phyloP scores from a whole-genome alignment of 35 echinoderm and acorn worm genomes.

The Ophioderma brevispina region DNA sequence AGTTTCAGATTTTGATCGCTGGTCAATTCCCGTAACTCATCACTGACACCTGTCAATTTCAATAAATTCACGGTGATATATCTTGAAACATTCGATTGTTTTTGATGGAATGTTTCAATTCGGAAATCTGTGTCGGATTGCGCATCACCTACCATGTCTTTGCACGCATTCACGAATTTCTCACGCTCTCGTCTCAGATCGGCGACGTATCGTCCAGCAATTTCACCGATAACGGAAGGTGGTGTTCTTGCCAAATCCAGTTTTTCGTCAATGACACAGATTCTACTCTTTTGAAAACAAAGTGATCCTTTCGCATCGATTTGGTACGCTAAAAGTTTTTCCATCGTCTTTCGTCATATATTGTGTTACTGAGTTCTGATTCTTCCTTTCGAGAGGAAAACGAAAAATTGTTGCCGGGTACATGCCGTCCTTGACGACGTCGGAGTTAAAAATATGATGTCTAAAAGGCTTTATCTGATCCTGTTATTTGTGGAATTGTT shows the following conservation, averaged over 20 bases:
- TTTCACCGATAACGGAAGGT: neutral
- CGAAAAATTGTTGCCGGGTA: conserved; percentile 70
- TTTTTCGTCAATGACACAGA: conserved; percentile 23
- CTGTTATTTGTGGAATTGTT: neutral
- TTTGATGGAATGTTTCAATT: neutral
- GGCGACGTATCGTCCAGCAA: neutral
- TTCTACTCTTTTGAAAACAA: conserved; percentile 67
- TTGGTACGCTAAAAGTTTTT: conserved; percentile 45
- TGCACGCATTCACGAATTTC: neutral
- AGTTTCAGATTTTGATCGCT: conserved; percentile 26
- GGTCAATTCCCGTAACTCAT: conserved; percentile 42
- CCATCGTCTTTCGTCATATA: conserved; percentile 28
- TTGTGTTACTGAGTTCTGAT: conserved; percentile 33
- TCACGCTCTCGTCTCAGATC: neutral
- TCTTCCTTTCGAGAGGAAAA: conserved; percentile 62
- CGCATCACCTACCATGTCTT: neutral
- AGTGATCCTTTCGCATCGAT: conserved; percentile 58
- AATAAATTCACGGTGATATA: conserved; percentile 40
- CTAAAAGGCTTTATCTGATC: neutral
- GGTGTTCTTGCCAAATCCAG: neutral
- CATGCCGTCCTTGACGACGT: neutral
- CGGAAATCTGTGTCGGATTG: neutral
- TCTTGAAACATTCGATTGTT: neutral
- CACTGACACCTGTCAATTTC: neutral
- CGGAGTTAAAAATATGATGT: neutral